Base-by-base conservation (phyloP, 2,888 invertebrate genomes). In the Platycnemis pennipes region DNA sequence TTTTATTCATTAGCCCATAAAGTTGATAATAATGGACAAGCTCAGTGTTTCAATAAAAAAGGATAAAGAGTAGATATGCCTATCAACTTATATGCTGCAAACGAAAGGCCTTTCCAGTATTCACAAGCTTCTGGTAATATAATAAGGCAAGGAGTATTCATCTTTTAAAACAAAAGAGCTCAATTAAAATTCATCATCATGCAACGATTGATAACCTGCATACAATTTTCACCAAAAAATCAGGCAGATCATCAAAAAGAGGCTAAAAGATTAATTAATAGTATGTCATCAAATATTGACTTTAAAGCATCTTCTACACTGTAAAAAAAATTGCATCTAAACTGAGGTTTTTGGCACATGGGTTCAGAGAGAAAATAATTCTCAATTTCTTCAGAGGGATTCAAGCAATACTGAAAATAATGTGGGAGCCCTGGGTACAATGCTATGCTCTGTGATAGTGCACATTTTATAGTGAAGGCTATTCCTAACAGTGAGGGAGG, bases 391-490 rank as follows among this genome's bases (percentile, higher is more conserved):
- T 37, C 3, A 11, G 2, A 11, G 13, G 77, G 37, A 37, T 37
- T 11, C 31, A 77, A 77, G n/a, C 16, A 0, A 77, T 77, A 77
- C 37, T 77, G 5, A 77, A 77, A 37, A 77, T 63, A 26, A 63
- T 37, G 37, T 77, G 77, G 77, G 77, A 77, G 77, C 77, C 77
- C 77, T 77, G 77, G 77, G 77, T 77, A 77, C 7, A 63, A 77
- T 77, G 77, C 77, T 77, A 77, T 37, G 37, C 77, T 77, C 77
- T 13, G 37, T 77, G 77, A 37, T 77, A 37, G 77, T 77, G 77
- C 77, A 37, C 22, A 31, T 77, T 37, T 7, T 26, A 13, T 37
- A 26, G 77, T 26, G 37, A 11, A 31, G 37, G 26, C 31, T 37
- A 37, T 13, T 37, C 37, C 77, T 77, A 77, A 77, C 37, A 16